These are phyloP conservation scores for Schizopygopsis malacanthus DNA, from an alignment of 2,797 vertebrate species.

Conservation along the genomic window DNA sequence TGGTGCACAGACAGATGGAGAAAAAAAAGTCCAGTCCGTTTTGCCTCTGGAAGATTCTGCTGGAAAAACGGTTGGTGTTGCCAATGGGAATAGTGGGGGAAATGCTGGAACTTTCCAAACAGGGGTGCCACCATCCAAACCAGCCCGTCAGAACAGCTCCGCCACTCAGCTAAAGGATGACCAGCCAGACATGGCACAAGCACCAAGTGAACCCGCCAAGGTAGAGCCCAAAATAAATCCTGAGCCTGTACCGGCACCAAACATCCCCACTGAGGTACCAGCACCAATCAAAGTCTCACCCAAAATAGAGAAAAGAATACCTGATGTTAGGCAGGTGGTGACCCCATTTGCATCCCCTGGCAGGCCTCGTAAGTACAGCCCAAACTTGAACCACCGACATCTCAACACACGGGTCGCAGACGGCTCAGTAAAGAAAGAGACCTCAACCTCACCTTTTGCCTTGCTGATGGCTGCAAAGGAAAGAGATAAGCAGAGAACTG, in stretches of 20 bases:
- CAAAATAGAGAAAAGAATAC: slow-evolving; percentile 56
- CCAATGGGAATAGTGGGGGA: slow-evolving; percentile 59
- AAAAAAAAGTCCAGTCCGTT: slow-evolving; percentile 68
- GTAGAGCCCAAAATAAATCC: slow-evolving; percentile 52
- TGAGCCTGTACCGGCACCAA: slow-evolving; percentile 45
- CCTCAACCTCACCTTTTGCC: slow-evolving; percentile 73
- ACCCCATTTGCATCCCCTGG: slow-evolving; percentile 35
- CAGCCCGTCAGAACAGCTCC: slow-evolving; percentile 62
- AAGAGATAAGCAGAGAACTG: slow-evolving; percentile 71
- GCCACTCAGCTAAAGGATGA: slow-evolving; percentile 57
- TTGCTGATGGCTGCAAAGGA: slow-evolving; percentile 81
- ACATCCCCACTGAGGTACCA: slow-evolving; percentile 43
- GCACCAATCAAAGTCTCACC: slow-evolving; percentile 54
- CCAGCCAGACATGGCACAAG: slow-evolving; percentile 53
- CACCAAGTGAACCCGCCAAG: slow-evolving; percentile 36
- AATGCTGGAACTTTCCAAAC: slow-evolving; percentile 1
- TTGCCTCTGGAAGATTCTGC: slow-evolving; percentile 73
- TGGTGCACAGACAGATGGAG: slow-evolving; percentile 51
- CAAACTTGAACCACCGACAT: slow-evolving; percentile 71
- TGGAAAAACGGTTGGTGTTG: slow-evolving; percentile 52
- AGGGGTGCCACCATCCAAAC: slow-evolving; percentile 61
- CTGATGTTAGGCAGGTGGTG: slow-evolving; percentile 51
- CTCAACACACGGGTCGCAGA: slow-evolving; percentile 66
- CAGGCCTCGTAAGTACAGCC: slow-evolving; percentile 66
- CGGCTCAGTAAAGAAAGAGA: slow-evolving; percentile 58